These are phyloP conservation scores for Euura lappo DNA, from an alignment of 1,140 invertebrate genomes.

Conservation along the genomic window DNA sequence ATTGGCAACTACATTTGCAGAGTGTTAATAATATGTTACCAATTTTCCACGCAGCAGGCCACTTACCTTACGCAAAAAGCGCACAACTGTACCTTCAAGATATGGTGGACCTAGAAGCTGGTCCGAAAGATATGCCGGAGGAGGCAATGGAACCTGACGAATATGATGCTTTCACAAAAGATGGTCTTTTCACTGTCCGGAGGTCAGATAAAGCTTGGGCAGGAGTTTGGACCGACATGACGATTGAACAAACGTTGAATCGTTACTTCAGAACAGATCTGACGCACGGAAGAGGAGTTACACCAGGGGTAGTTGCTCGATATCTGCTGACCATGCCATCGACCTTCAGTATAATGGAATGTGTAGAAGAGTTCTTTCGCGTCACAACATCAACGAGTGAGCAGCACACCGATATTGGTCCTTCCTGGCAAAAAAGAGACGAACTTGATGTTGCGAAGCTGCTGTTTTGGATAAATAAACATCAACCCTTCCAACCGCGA, in stretches of 20 bases:
- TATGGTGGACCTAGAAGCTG: constrained; percentile 34
- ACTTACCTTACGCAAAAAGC: constrained; percentile 47
- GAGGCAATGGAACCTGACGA: constrained; percentile 34
- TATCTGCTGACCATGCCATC: constrained; percentile 26
- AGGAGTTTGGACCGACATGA: constrained; percentile 51
- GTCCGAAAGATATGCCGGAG: too few relatives aligned
- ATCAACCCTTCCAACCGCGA: constrained; percentile 43
- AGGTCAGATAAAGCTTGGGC: constrained; percentile 49
- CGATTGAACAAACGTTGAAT: constrained; percentile 50
- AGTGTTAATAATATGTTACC: constrained; percentile 41
- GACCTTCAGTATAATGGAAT: constrained; percentile 24
- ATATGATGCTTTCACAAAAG: constrained; percentile 37
- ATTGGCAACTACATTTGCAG: constrained; percentile 39
- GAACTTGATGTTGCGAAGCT: constrained; percentile 43
- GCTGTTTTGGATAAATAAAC: constrained; percentile 44
- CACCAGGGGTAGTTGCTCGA: constrained; percentile 23
- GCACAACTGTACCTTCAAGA: constrained; percentile 49
- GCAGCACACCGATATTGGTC: constrained; percentile 52
- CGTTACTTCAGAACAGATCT: constrained; percentile 38
- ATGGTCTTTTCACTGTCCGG: constrained; percentile 40
- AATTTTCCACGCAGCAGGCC: constrained; percentile 44
- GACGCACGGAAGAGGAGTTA: constrained; percentile 27
- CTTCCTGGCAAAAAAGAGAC: constrained; percentile 49
- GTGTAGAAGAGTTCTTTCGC: constrained; percentile 45
- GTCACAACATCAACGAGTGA: constrained; percentile 44